These are phyloP conservation scores for Patella depressa DNA, from an alignment of 2,888 invertebrate species.

Conservation along the genomic window DNA sequence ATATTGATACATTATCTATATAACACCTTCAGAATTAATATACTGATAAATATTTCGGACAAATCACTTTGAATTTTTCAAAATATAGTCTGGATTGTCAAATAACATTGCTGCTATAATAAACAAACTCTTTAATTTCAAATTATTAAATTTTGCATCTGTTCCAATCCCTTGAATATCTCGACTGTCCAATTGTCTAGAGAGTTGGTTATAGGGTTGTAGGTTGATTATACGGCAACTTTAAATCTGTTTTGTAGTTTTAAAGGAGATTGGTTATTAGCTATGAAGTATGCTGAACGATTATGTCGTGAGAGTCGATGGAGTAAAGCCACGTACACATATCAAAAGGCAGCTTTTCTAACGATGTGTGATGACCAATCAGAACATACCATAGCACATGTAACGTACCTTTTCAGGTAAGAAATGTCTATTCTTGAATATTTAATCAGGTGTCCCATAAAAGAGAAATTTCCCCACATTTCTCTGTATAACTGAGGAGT, in stretches of 20 bases:
- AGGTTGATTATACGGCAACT: neutral
- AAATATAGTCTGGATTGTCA: no score
- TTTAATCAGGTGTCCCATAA: no score
- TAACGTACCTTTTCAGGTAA: slow-evolving; percentile 81
- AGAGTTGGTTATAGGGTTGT: neutral
- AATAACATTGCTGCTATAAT: neutral
- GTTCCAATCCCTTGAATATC: neutral
- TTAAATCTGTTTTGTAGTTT: slow-evolving; percentile 56
- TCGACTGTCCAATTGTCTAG: no score
- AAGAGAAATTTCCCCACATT: no score
- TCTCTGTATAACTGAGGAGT: no score
- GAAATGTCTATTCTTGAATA: slow-evolving; percentile 30
- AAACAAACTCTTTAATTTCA: neutral
- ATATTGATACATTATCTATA: no score
- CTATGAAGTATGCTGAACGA: slow-evolving; percentile 80
- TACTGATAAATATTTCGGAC: no score
- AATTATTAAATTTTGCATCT: neutral
- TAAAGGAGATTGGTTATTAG: slow-evolving; percentile 82
- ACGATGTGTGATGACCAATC: slow-evolving; percentile 79
- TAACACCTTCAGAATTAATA: no score
- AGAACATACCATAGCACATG: slow-evolving; percentile 72
- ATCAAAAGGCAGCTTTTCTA: slow-evolving; percentile 88
- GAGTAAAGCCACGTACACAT: slow-evolving; percentile 93
- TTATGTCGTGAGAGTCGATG: slow-evolving; percentile 87
- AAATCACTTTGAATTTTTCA: no score